These are phyloP conservation scores for Euborellia annulipes DNA, from an alignment of 1,140 invertebrate genomes.

Conservation along the genomic window DNA sequence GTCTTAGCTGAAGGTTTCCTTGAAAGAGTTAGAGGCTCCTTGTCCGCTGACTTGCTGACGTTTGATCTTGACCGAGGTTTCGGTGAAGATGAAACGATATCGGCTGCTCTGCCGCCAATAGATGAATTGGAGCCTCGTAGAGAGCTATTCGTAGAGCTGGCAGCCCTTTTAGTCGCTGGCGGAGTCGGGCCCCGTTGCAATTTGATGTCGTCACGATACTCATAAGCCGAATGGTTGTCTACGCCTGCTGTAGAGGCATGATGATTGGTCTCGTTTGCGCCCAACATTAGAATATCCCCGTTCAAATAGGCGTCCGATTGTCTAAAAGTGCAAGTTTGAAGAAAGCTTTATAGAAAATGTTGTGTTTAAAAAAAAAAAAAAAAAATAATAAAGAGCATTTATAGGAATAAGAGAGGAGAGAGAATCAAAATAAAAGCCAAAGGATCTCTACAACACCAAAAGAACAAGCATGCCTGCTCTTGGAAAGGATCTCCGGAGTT, in stretches of 20 bases:
- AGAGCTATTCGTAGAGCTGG: not conserved
- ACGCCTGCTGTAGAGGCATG: slow-evolving; percentile 44
- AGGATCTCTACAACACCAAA: no score
- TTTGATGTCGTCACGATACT: slow-evolving; percentile 40
- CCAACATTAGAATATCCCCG: slow-evolving; percentile 54
- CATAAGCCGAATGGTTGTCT: slow-evolving; percentile 49
- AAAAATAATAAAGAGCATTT: no score
- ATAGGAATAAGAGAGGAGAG: no score
- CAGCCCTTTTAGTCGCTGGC: not conserved
- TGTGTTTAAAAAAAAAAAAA: no score
- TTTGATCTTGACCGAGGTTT: no score
- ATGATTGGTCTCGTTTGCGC: slow-evolving; percentile 31
- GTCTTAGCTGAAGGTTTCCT: no score
- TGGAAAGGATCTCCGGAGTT: no score
- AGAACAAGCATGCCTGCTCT: no score
- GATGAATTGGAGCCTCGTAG: not conserved
- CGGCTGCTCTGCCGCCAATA: not conserved
- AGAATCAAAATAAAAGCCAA: no score
- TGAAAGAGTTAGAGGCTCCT: not conserved
- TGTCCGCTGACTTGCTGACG: no score
- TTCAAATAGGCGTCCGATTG: slow-evolving; percentile 61
- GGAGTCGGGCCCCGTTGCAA: not conserved
- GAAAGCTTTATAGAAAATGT: slow-evolving; percentile 1
- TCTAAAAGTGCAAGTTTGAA: slow-evolving; percentile 27
- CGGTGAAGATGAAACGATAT: no score